Evolutionary conservation across 23 tunicate species (phyloP), one percentile per base, ranked within the genome.

Genomic region (Botrylloides violaceus): DNA sequence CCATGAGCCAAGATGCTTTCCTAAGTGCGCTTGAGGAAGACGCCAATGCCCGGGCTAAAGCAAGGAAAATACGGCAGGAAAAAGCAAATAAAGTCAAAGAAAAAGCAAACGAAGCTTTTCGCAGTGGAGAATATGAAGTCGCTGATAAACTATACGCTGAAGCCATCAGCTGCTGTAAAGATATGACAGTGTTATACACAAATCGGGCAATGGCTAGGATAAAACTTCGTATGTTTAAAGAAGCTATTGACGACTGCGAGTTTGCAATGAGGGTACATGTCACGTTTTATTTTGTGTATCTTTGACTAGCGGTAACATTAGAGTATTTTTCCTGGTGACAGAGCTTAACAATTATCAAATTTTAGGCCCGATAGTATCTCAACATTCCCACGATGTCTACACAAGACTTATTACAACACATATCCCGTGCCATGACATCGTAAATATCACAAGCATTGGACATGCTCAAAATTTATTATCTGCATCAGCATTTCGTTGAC

Each of bases 211-310:
- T 87, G 34, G 66, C 90, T 24, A 72, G 66, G 59, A 56, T 90
- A 5, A 79, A 90, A 61, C 48, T 83, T 23, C 72, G 59, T 20
- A 28, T 73, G 66, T 90, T 49, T 70, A 63, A 90, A 28, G 76
- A 78, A 18, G 90, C 90, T 9, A 75, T 90, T 28, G 78, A 48
- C 59, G 97, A 90, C 57, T 90, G 97, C 59, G 92, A 90, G 58
- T 78, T 90, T 49, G 79, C 97, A 0, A 26, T 88, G 23, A 53
- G 80, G 78, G 91, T 84, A 35, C 50, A 64, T 32, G 29, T 25
- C 20, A 24, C 20, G 12, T n/a, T n/a, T n/a, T n/a, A 43, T 43
- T 43, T 7, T 43, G 15, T 43, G 9, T 43, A 15, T 43, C 9
- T 9, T 43, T 43, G 53, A 43, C 12, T 15, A 43, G 53, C 53